A percentile compares a stretch with the other conserved stretches of the same genome.
phyloP scores from a whole-genome alignment of 2,113 vertebrate genomes.

The Elaphurus davidianus region DNA sequence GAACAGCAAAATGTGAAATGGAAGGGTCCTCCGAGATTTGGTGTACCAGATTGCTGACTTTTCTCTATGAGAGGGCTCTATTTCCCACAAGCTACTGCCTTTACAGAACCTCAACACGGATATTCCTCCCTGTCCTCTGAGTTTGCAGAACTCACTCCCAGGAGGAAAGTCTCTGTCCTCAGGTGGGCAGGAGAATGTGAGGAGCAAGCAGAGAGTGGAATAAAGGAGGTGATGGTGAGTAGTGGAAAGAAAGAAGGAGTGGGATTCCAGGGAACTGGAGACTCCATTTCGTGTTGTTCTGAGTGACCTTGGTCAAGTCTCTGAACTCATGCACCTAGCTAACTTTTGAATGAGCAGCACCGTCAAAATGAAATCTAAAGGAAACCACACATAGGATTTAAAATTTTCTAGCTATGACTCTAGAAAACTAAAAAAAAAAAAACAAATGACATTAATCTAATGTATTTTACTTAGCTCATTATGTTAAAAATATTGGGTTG shows the following conservation, averaged over 20 bases:
- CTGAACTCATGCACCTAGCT: background rate
- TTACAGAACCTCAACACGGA: background rate
- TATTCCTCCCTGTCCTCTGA: background rate
- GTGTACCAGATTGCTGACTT: background rate
- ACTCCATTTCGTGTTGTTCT: background rate
- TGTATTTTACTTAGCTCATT: background rate
- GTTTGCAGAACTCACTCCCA: background rate
- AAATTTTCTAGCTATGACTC: background rate
- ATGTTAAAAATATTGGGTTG: background rate
- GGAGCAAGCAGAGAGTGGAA: background rate
- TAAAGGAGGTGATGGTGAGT: background rate
- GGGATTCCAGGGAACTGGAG: background rate
- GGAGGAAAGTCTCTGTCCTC: background rate
- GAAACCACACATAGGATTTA: background rate
- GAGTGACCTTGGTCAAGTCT: background rate
- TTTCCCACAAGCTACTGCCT: background rate
- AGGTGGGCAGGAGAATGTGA: background rate
- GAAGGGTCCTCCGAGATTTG: background rate
- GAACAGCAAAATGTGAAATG: background rate
- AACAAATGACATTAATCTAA: background rate
- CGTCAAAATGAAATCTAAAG: background rate
- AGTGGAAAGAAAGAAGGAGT: background rate
- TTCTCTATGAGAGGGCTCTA: background rate
- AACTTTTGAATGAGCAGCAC: background rate
- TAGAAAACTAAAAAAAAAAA: background rate